These are phyloP conservation scores for Orthosia cruda DNA, from an alignment of 2,888 invertebrate species.

Conservation along the genomic window DNA sequence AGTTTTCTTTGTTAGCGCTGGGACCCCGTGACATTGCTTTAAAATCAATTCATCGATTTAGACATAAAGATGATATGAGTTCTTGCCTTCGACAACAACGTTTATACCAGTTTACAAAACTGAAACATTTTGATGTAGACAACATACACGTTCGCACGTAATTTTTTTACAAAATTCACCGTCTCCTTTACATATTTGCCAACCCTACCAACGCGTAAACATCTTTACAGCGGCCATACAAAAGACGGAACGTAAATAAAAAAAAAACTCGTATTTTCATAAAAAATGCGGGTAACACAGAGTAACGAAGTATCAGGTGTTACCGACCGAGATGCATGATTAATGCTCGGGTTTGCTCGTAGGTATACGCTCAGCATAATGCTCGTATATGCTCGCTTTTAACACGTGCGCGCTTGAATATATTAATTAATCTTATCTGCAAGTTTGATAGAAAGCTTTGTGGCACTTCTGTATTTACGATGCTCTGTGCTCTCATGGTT, in stretches of 20 bases:
- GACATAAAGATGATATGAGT: too few species aligned
- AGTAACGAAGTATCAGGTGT: slow-evolving; percentile 70
- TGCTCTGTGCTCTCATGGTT: slow-evolving; percentile 41
- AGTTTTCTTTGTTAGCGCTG: too few species aligned
- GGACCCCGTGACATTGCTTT: too few species aligned
- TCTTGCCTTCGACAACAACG: background rate
- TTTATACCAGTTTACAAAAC: background rate
- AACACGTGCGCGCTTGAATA: slow-evolving; percentile 53
- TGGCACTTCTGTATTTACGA: slow-evolving; percentile 47
- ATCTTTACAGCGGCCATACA: slow-evolving; percentile 68
- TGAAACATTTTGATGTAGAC: too few species aligned
- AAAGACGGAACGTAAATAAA: slow-evolving; percentile 64
- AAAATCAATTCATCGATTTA: too few species aligned
- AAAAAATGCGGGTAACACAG: slow-evolving; percentile 49
- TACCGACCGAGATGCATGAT: slow-evolving; percentile 63
- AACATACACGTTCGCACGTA: too few species aligned
- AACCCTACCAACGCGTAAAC: slow-evolving; percentile 63
- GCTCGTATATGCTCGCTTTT: slow-evolving; percentile 62
- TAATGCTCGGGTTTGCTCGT: slow-evolving; percentile 48
- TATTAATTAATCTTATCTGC: slow-evolving; percentile 68
- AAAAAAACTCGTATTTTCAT: slow-evolving; percentile 56
- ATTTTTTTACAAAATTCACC: background rate
- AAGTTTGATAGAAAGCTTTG: slow-evolving; percentile 63
- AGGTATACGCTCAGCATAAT: slow-evolving; percentile 38
- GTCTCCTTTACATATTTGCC: slow-evolving; percentile 5